Percentiles rank a stretch among this genome's conserved stretches.
Conservation (phyloP, 2,888 invertebrate species). For the Tupiocoris notatus region DNA sequence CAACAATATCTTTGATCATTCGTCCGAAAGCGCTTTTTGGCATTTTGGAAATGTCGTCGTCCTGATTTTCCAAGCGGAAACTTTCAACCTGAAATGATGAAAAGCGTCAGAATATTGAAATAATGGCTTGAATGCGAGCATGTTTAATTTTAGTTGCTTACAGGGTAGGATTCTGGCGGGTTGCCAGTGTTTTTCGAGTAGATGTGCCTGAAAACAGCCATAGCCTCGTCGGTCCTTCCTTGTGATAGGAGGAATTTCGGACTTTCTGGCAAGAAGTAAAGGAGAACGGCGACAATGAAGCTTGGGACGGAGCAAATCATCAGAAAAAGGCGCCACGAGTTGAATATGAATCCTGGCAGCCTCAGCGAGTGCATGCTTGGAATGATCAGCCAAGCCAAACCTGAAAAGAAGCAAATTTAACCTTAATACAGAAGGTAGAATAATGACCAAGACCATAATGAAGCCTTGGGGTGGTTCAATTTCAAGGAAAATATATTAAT, state of each 20-base stretch:
- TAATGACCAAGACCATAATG: too few species aligned
- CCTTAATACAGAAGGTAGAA: too few species aligned
- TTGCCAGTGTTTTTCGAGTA: constrained; percentile 79
- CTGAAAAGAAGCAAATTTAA: constrained; percentile 54
- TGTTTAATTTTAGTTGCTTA: constrained; percentile 59
- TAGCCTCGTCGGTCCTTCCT: constrained; percentile 75
- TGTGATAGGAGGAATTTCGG: constrained; percentile 82
- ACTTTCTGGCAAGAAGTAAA: constrained; percentile 84
- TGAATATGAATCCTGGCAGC: constrained; percentile 71
- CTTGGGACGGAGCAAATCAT: constrained; percentile 85
- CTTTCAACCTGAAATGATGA: constrained; percentile 15
- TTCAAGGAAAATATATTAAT: too few species aligned
- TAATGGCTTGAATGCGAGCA: too few species aligned
- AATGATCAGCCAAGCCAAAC: constrained; percentile 61
- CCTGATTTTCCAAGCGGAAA: constrained; percentile 1
- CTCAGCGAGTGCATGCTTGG: constrained; percentile 65
- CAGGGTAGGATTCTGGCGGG: constrained; percentile 71
- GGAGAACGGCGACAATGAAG: constrained; percentile 77
- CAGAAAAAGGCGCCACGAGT: constrained; percentile 90
- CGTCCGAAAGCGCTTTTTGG: background rate
- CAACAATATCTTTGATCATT: constrained; percentile 74
- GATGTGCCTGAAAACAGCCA: constrained; percentile 77
- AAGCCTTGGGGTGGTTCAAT: too few species aligned
- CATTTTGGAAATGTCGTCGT: constrained; percentile 9
- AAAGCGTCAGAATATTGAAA: too few species aligned